Base-by-base conservation (phyloP, 1,140 invertebrate genomes). In the Eupeodes corollae region DNA sequence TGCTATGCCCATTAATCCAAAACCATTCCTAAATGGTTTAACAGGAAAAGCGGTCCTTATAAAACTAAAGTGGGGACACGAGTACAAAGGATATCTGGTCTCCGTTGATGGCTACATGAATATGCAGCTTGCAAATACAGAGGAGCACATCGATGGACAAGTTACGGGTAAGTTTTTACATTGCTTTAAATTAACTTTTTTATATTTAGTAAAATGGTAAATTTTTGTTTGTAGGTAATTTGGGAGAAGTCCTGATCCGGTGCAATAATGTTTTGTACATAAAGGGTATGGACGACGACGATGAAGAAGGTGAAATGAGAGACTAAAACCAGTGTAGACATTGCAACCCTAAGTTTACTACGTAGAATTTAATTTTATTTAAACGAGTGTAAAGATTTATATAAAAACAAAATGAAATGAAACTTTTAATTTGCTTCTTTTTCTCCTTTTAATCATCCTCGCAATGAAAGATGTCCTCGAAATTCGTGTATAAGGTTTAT, bases 91-190 rank as follows among this genome's bases (percentile, higher is more conserved):
- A 9, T 88, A 91, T 54, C 70, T 99, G 18, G 93, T 99, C 0
- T 97, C 95, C 5, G 90, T 96, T 11, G 97, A 99, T 76, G 89
- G 89, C 8, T 99, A 99, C 66, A 99, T 99, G 97, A 99, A 99
- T 71, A 71, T 99, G 52, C 94, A 98, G 72, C 70, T 99, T 46
- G 94, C 95, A 1, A 97, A 98, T 63, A 92, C 95, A n/a, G 95
- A 99, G 73, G 97, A 99, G 76, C 89, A 85, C 59, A 86, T 98
- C 53, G 91, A 98, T 62, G 91, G 92, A 48, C 79, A 75, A 50
- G 79, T 81, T 48, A 93, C 91, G 54, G 96, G 77, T 77, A 70
- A 40, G 38, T 48, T 35, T 9, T 13, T 41, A 21, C 11, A 9
- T 44, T 9, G 62, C 15, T n/a, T n/a, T n/a, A n/a, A n/a, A n/a